Base-by-base conservation (phyloP, 2,113 vertebrate genomes). In the Tetraodon nigroviridis region DNA sequence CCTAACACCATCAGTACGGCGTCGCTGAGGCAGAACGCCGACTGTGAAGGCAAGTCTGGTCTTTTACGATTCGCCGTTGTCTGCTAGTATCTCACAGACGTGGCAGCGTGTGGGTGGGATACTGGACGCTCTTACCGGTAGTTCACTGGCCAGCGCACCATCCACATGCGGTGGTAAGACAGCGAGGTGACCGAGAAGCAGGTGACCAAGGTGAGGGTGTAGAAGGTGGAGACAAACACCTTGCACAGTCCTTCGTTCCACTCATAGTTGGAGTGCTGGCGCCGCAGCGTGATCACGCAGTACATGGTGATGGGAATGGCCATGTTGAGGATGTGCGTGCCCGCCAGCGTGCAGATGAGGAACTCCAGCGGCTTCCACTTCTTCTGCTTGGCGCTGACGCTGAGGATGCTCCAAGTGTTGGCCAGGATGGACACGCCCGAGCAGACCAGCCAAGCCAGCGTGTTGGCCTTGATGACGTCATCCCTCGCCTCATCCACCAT, bases 91-190 rank as follows among this genome's bases (percentile, higher is more conserved):
- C 67, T 62, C 61, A n/a, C n/a, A n/a, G n/a, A n/a, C n/a, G n/a
- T n/a, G n/a, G 24, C 24, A 24, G 24, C 24, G 24, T 24, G 29
- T 6, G 29, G 29, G 29, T 32, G 29, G 8, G 29, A 32, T 1
- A 32, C 29, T 32, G 29, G 29, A 37, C 56, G 54, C 15, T 44
- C 78, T 77, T 73, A 94, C 94, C 94, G 92, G 90, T 97, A 97
- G 87, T 96, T 97, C 40, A 97, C 95, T 0, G 95, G 95, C 94
- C 95, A 97, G 65, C 94, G 93, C 5, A 97, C 95, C 95, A 97
- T 97, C 95, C 95, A 97, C 95, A 97, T 96, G 61, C 95, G 93
- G 79, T 97, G 95, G 80, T 97, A 97, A 79, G 95, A 95, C 15
- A 97, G 90, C 0, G 95, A 97, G 55, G 95, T 97, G 83, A 97